phyloP scores from a whole-genome alignment of 2,888 invertebrate species.

The Elegia similella region DNA sequence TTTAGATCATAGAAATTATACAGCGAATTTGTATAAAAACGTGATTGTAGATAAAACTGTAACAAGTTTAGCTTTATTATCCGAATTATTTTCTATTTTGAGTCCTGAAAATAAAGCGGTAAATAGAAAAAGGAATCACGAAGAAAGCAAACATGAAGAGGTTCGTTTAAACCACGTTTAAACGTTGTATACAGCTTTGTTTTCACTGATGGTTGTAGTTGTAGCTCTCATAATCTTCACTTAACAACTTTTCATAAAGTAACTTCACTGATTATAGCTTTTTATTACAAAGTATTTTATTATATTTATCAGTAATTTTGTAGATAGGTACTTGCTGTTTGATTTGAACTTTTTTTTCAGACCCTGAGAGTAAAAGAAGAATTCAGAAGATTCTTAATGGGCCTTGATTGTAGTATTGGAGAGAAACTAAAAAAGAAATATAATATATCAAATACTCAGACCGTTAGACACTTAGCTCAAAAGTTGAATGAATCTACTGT shows the following conservation, averaged over 20 bases:
- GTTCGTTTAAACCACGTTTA: no score
- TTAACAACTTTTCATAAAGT: no score
- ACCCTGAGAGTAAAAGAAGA: conserved; percentile 41
- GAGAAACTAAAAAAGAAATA: conserved; percentile 31
- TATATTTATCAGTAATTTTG: no score
- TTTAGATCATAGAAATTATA: conserved; percentile 52
- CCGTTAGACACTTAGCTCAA: conserved; percentile 49
- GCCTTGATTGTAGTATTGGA: conserved; percentile 37
- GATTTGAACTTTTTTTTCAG: conserved; percentile 40
- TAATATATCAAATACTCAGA: conserved; percentile 51
- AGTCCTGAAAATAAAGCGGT: conserved; percentile 26
- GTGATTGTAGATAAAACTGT: conserved; percentile 33
- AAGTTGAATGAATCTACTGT: conserved; percentile 51
- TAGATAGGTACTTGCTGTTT: no score
- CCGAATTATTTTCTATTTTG: conserved; percentile 54
- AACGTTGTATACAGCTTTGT: no score
- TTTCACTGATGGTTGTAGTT: no score
- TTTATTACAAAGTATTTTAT: no score
- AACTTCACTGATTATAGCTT: no score
- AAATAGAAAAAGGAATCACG: conserved; percentile 45
- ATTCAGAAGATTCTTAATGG: conserved; percentile 42
- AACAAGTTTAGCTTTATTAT: conserved; percentile 34
- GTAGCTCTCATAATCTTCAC: no score
- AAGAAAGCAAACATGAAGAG: conserved; percentile 40
- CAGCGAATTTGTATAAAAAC: conserved; percentile 46